Evolutionary conservation across 35 echinoderm and acorn worm species (phyloP).

Genomic region (Heliocidaris erythrogramma): DNA sequence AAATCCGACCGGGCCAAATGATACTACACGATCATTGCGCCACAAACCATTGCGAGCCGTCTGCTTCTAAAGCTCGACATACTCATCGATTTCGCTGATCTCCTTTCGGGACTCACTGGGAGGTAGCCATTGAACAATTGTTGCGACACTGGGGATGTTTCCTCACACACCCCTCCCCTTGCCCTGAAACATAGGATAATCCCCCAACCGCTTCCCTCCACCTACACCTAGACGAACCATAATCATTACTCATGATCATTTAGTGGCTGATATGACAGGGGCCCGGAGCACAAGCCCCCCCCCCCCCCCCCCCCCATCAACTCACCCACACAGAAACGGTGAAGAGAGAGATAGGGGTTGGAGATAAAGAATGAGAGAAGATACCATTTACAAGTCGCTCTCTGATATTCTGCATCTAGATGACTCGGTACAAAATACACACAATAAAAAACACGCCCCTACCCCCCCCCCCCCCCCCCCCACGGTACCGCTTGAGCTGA

Average conservation of each 20-base stretch:
- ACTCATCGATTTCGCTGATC: background rate
- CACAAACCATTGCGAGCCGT: background rate
- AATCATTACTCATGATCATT: no score
- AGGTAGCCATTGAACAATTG: background rate
- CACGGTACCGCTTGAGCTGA: no score
- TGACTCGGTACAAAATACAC: no score
- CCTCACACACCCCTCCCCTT: background rate
- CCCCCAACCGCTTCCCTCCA: background rate
- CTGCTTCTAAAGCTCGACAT: background rate
- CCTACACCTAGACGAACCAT: background rate
- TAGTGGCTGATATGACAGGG: no score
- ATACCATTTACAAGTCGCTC: no score
- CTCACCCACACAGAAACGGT: background rate
- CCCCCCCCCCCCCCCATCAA: background rate
- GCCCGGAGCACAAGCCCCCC: background rate
- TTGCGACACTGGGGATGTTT: background rate
- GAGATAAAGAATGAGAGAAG: no score
- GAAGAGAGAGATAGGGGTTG: background rate
- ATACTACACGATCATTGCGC: background rate
- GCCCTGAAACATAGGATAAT: background rate
- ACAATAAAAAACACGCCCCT: no score
- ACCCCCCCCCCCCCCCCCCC: no score
- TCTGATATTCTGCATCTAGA: no score
- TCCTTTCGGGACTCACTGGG: background rate
- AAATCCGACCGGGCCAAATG: background rate